A percentile compares a stretch with the other conserved stretches of the same genome.
Evolutionary conservation across 2,888 invertebrate genomes (phyloP).

Genomic region (Sminthurinus aureus): DNA sequence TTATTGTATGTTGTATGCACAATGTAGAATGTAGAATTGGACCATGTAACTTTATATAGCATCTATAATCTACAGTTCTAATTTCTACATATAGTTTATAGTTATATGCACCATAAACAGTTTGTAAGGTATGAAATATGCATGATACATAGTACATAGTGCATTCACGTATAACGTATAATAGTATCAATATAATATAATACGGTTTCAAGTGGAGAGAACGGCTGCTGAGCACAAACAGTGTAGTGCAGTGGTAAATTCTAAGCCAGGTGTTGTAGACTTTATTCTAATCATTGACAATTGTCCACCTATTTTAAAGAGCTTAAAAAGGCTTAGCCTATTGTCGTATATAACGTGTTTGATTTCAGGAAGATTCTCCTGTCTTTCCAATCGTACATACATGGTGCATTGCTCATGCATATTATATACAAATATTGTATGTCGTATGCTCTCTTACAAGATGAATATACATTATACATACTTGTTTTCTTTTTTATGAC

Average conservation of each 20-base stretch:
- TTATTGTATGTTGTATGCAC: no score
- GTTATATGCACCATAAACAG: no score
- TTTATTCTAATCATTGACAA: slow-evolving; percentile 41
- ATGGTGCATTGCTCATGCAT: no score
- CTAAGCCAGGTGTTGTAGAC: slow-evolving; percentile 25
- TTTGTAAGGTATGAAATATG: no score
- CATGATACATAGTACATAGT: no score
- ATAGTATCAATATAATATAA: not conserved
- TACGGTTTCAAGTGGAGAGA: not conserved
- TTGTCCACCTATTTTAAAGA: slow-evolving; percentile 48
- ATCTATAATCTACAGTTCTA: no score
- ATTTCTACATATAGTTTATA: no score
- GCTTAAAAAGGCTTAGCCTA: slow-evolving; percentile 48
- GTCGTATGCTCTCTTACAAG: no score
- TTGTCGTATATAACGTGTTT: slow-evolving; percentile 47
- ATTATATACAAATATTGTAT: no score
- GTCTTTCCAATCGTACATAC: not conserved
- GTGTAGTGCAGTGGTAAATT: not conserved
- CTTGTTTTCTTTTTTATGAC: not conserved
- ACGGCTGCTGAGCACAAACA: not conserved
- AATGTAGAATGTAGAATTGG: no score
- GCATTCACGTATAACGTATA: no score
- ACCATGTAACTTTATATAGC: no score
- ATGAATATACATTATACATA: not conserved
- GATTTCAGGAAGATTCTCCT: slow-evolving; percentile 28